Conservation (phyloP, 2,113 vertebrate genomes). For the Hemiscyllium ocellatum region DNA sequence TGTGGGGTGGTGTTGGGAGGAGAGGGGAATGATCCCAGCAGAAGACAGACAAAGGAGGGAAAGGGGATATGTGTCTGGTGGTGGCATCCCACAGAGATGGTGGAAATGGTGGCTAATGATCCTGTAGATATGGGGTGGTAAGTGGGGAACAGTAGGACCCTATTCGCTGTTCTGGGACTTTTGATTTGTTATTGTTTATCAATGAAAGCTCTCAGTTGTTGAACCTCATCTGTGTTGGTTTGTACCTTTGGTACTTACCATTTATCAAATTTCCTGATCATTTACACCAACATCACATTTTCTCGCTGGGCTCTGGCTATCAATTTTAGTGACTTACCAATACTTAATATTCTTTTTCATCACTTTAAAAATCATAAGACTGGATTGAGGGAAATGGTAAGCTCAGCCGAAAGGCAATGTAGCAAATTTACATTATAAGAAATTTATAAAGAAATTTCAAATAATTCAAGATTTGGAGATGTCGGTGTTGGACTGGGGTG, state of each 20-base stretch:
- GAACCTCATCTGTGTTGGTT: neutral
- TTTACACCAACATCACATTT: neutral
- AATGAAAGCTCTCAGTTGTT: neutral
- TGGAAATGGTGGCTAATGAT: too few species aligned
- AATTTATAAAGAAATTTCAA: too few species aligned
- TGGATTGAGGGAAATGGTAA: neutral
- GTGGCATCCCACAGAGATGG: too few species aligned
- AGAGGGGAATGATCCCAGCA: too few species aligned
- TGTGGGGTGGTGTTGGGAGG: too few species aligned
- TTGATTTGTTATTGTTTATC: neutral
- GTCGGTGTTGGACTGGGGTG: too few species aligned
- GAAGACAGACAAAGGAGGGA: too few species aligned
- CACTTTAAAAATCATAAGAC: neutral
- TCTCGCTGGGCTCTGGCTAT: neutral
- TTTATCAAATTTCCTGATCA: neutral
- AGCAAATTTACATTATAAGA: neutral
- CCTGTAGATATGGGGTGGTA: too few species aligned
- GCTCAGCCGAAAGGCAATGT: neutral
- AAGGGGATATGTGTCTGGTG: too few species aligned
- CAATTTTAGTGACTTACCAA: neutral
- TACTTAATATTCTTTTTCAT: neutral
- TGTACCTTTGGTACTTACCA: neutral
- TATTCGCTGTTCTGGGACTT: too few species aligned
- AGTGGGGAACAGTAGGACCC: too few species aligned
- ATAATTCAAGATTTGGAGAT: too few species aligned